These are phyloP conservation scores for Rosalia funebris DNA, from an alignment of 2,888 invertebrate species.

Conservation along the genomic window DNA sequence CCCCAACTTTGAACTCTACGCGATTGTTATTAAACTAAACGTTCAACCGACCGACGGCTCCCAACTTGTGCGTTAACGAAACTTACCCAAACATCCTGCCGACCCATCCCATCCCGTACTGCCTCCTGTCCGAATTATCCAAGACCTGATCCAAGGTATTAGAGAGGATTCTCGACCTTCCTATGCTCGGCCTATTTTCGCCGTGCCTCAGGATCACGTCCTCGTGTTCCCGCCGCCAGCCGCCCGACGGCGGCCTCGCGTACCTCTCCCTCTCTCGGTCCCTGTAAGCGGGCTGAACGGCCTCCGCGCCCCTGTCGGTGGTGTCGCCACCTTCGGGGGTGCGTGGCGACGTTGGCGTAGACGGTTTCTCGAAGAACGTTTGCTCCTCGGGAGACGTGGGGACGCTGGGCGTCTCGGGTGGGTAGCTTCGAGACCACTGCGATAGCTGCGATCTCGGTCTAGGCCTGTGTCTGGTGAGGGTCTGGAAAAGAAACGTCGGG, in stretches of 20 bases:
- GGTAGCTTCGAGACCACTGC: slow-evolving; percentile 80
- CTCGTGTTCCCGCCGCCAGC: slow-evolving; percentile 66
- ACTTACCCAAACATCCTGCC: slow-evolving; percentile 80
- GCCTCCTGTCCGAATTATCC: slow-evolving; percentile 89
- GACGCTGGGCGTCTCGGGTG: slow-evolving; percentile 61
- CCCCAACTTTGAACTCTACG: no score
- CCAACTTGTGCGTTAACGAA: background rate
- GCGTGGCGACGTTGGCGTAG: slow-evolving; percentile 65
- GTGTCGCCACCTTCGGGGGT: slow-evolving; percentile 52
- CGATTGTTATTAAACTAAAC: no score
- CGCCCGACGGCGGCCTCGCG: slow-evolving; percentile 25
- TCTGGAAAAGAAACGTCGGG: slow-evolving; percentile 63
- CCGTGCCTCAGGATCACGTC: slow-evolving; percentile 51
- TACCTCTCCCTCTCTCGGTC: slow-evolving; percentile 30
- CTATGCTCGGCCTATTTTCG: slow-evolving; percentile 60
- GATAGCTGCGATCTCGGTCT: slow-evolving; percentile 69
- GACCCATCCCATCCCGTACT: slow-evolving; percentile 84
- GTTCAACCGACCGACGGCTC: background rate
- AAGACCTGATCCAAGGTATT: slow-evolving; percentile 86
- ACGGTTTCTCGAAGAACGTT: slow-evolving; percentile 70
- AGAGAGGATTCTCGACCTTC: slow-evolving; percentile 78
- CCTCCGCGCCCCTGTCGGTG: slow-evolving; percentile 43
- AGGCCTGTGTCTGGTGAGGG: slow-evolving; percentile 71
- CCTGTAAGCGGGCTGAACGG: slow-evolving; percentile 39
- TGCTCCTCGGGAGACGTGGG: slow-evolving; percentile 63